Base-by-base conservation (phyloP, 2,797 vertebrate genomes). In the Myotis pilosus region DNA sequence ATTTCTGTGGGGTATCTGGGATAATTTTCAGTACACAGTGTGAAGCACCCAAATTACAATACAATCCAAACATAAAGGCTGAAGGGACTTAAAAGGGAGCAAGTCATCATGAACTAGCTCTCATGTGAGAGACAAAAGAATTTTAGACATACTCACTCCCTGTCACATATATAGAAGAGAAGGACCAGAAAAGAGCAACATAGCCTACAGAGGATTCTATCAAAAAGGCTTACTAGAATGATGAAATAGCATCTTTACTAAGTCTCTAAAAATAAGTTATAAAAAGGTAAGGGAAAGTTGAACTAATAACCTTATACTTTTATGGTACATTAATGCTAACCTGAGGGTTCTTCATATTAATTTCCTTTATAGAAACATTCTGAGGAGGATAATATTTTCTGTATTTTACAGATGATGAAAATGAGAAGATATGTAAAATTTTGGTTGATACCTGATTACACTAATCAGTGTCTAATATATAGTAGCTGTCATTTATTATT, bases 1-100 rank as follows among this genome's bases (percentile, higher is more conserved):
- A 80, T 79, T 75, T 92, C 95, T 44, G 75, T 87, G 16, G 17
- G 6, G 7, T 66, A 93, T 83, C 89, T 85, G 62, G 95, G 87
- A 68, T 94, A 47, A 91, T 95, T 94, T 94, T 88, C 33, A 84
- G 44, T 91, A 53, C 22, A 88, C 25, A 84, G 53, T 60, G 4
- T 53, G 80, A 90, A 95, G 47, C 13, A 92, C 17, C 15, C 33
- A 47, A 81, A 64, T 93, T 90, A 83, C 5, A 75, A 8, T 90
- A 55, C 6, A 89, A 22, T 84, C 89, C 33, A 72, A 86, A 53
- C 33, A 30, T 23, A 51, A 62, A 91, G 17, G 9, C 19, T 85
- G 38, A 87, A 49, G 2, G 36, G n/a, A 86, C 71, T 75, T 12
- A 53, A 71, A 82, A 85, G 12, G 4, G 16, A 60, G 9, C 9